These are phyloP conservation scores for Erpobdella octoculata DNA, from an alignment of 2,888 invertebrate genomes.

Conservation along the genomic window DNA sequence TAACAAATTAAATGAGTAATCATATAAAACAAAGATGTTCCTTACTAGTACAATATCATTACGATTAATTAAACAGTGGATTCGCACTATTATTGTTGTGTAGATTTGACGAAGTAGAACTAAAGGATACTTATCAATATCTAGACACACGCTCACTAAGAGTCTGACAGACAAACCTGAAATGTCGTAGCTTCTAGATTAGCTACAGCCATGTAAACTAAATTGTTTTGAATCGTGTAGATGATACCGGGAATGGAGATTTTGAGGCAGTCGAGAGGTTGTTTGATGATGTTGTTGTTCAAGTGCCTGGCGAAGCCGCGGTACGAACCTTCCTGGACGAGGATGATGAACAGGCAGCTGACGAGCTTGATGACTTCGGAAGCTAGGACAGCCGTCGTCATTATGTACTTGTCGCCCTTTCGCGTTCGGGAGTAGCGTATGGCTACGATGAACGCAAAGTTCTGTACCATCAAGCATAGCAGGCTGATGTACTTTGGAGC, in stretches of 20 bases:
- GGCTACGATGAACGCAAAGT: constrained; percentile 86
- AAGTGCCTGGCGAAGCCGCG: constrained; percentile 38
- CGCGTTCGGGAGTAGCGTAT: constrained; percentile 84
- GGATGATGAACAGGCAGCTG: constrained; percentile 69
- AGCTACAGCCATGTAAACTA: constrained; percentile 88
- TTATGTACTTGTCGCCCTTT: constrained; percentile 76
- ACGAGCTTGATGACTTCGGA: constrained; percentile 78
- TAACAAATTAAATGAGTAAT: too few relatives aligned
- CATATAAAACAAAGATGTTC: too few relatives aligned
- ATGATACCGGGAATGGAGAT: constrained; percentile 87
- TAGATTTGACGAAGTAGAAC: neutral
- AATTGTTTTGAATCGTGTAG: constrained; percentile 91
- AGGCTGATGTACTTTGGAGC: constrained; percentile 75
- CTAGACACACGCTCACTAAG: too few relatives aligned
- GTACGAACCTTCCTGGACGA: constrained; percentile 34
- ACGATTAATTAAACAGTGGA: too few relatives aligned
- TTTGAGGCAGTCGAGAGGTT: constrained; percentile 60
- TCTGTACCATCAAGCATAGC: constrained; percentile 84
- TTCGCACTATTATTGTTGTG: too few relatives aligned
- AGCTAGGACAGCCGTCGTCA: constrained; percentile 89
- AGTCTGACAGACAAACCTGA: too few relatives aligned
- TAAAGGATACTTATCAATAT: constrained; percentile 49
- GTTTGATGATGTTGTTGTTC: constrained; percentile 51
- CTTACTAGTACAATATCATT: too few relatives aligned
- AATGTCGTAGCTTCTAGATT: constrained; percentile 97